These are phyloP conservation scores for Isotomurus palustris DNA, from an alignment of 2,888 invertebrate species.

Conservation along the genomic window DNA sequence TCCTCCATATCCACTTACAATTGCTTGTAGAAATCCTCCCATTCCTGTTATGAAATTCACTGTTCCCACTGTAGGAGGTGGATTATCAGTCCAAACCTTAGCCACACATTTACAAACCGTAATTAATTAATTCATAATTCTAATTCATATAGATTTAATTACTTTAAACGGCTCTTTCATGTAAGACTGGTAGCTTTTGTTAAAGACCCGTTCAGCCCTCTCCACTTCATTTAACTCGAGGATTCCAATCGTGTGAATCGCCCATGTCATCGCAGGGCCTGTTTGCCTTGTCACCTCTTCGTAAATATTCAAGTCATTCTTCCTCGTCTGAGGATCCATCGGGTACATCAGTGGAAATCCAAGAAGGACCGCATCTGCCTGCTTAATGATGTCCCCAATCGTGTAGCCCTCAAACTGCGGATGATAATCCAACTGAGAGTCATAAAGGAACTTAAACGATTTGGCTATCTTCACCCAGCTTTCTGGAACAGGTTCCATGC, in stretches of 20 bases:
- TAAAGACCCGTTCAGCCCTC: slow-evolving; percentile 49
- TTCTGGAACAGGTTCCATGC: slow-evolving; percentile 35
- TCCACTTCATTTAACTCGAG: slow-evolving; percentile 49
- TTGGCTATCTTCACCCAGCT: slow-evolving; percentile 45
- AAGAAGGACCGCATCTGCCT: slow-evolving; percentile 52
- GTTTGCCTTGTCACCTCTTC: slow-evolving; percentile 48
- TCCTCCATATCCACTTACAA: slow-evolving; percentile 52
- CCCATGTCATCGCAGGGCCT: slow-evolving; percentile 54
- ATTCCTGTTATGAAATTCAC: slow-evolving; percentile 53
- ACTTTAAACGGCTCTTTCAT: slow-evolving; percentile 51
- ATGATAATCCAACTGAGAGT: slow-evolving; percentile 48
- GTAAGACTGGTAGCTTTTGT: slow-evolving; percentile 48
- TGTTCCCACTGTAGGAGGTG: slow-evolving; percentile 48
- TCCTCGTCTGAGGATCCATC: slow-evolving; percentile 47
- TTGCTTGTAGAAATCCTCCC: slow-evolving; percentile 52
- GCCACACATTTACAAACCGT: too few species aligned
- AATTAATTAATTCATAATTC: too few species aligned
- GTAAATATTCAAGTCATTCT: slow-evolving; percentile 50
- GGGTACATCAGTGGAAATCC: slow-evolving; percentile 50
- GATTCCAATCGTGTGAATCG: slow-evolving; percentile 52
- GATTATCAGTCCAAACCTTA: slow-evolving; percentile 52
- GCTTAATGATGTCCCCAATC: slow-evolving; percentile 26
- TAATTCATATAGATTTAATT: too few species aligned
- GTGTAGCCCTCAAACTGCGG: slow-evolving; percentile 51
- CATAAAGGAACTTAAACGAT: slow-evolving; percentile 49